Evolutionary conservation across 2,797 vertebrate species (phyloP), one percentile per base, ranked within the genome.

Genomic region (Peromyscus melanophrys): DNA sequence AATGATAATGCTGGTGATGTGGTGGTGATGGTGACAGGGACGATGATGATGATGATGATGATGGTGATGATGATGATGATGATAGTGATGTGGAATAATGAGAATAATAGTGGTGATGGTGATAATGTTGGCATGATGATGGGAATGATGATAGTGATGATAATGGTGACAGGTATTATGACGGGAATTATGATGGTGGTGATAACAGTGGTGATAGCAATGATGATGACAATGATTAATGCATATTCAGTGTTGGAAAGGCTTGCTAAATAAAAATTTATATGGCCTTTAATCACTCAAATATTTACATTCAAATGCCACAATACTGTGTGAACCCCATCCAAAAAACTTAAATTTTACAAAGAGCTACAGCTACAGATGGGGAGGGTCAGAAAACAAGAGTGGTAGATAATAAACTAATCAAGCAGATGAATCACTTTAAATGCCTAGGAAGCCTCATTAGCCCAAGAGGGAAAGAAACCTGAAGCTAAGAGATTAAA

Each of bases 401-500:
- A 78, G 46, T 88, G 43, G 49, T 85, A 27, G 59, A 82, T 96
- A 89, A 98, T 96, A 97, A 97, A 95, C 84, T 88, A 96, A 85
- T 92, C 93, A 95, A 96, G 77, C 89, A 95, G 84, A 88, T 96
- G 93, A 96, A 93, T 96, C 95, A 97, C 92, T 97, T 97, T 96
- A 97, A 96, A 97, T 89, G 90, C 92, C 57, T 93, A 87, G 37
- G 82, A 94, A 96, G 97, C 96, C 95, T 97, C 96, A 97, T 96
- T 97, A 96, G 67, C 87, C 82, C 80, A 88, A 92, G 55, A 95
- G 29, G 57, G 63, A 95, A 94, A n/a, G 63, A 95, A 93, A 95
- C 61, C 71, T 83, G 81, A 92, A 94, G 82, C 88, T 80, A 93
- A 71, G 61, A 93, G 92, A 97, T 97, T 97, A 95, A 94, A 97